Conservation (phyloP, 2,113 vertebrate species). For the Onychorhynchus coronatus region DNA sequence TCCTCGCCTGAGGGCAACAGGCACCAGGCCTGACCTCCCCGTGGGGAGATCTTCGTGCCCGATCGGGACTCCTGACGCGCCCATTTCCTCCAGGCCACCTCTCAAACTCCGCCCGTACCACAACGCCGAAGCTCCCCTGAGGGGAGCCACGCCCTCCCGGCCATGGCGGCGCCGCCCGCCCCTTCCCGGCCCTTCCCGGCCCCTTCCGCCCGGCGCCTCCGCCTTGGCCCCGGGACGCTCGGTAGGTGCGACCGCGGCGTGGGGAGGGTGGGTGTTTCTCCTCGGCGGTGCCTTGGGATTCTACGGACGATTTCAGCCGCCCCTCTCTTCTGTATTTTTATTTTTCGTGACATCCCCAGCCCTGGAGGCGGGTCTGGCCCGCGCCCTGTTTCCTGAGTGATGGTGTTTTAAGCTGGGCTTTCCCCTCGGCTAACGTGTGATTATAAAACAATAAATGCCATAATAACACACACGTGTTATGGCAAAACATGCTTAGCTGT, state of each 20-base stretch:
- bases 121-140: accelerated
- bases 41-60: accelerated
- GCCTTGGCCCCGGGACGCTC: background rate
- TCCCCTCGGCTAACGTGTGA: accelerated
- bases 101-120: accelerated
- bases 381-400: accelerated
- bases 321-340: accelerated
- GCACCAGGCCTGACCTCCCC: accelerated
- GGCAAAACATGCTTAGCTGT: background rate
- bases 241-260: background rate
- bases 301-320: accelerated
- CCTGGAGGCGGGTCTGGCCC: background rate
- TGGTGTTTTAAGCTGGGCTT: background rate
- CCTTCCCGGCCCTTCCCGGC: background rate
- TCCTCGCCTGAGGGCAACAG: too few relatives aligned
- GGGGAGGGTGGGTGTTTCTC: background rate
- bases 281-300: accelerated
- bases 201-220: background rate
- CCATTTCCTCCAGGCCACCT: accelerated
- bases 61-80: too few relatives aligned
- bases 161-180: background rate
- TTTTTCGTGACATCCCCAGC: background rate
- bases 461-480: accelerated
- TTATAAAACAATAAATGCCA: background rate
- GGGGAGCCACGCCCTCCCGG: accelerated